These are phyloP conservation scores for fruit fly (Drosophila melanogaster) DNA, from an alignment of 1,140 invertebrate species.

Conservation along the genomic window DNA sequence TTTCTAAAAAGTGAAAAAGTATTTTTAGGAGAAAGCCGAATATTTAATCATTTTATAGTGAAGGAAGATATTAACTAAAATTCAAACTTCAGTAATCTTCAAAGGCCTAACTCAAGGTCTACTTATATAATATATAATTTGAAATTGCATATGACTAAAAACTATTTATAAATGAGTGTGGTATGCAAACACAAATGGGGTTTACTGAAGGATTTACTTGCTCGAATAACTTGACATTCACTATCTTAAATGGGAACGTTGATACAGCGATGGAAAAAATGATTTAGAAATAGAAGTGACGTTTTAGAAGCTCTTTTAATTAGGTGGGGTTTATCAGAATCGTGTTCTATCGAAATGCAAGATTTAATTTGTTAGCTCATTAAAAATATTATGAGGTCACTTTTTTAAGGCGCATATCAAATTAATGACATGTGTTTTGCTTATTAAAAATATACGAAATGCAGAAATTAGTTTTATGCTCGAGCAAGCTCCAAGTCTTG, in stretches of 20 bases:
- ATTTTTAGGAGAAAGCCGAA: not conserved
- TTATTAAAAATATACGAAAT: not conserved
- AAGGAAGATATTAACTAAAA: not conserved
- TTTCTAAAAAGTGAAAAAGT: not conserved
- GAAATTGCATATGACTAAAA: not conserved
- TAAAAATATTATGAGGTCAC: not conserved
- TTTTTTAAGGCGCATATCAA: not conserved
- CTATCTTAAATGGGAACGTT: constrained; percentile 19
- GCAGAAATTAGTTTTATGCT: not conserved
- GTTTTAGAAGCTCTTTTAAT: not conserved
- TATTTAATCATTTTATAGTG: not conserved
- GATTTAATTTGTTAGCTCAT: not conserved
- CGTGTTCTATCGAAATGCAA: not conserved
- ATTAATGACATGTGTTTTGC: not conserved
- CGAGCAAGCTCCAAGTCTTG: not conserved
- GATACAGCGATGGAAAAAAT: constrained; percentile 19
- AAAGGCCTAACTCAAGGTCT: not conserved
- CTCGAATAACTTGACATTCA: not conserved
- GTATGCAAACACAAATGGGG: not conserved
- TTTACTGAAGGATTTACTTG: constrained; percentile 9
- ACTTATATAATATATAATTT: not conserved
- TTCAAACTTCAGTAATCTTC: not conserved
- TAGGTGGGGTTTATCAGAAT: not conserved
- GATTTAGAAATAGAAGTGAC: not conserved
- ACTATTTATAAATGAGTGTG: not conserved